Evolutionary conservation across 2,113 vertebrate genomes (phyloP).

Genomic region (Ifrita kowaldi): DNA sequence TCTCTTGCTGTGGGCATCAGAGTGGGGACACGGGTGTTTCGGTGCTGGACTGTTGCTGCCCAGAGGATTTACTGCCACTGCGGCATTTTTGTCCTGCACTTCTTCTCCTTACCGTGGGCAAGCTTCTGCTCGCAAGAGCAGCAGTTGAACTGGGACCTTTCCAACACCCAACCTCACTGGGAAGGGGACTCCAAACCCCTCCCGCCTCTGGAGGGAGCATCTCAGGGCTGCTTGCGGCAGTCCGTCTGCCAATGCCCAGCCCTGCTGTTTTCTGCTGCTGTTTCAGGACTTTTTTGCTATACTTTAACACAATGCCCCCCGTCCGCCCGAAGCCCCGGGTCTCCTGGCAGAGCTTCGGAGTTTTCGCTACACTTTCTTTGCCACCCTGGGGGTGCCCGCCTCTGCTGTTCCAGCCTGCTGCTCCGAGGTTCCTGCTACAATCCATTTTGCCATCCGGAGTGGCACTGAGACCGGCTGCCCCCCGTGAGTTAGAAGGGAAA

Average conservation of each 20-base stretch:
- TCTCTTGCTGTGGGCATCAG: accelerated
- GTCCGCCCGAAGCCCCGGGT: accelerated
- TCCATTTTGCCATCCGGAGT: accelerated
- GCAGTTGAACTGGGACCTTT: not conserved
- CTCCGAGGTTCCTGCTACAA: not conserved
- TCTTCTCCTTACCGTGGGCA: not conserved
- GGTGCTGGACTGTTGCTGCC: not conserved
- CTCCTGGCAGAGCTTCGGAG: too few relatives aligned
- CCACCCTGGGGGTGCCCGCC: accelerated
- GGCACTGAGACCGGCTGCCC: not conserved
- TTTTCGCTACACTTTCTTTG: not conserved
- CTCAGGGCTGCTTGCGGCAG: too few relatives aligned
- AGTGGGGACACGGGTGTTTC: not conserved
- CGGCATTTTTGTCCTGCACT: too few relatives aligned
- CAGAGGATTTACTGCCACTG: not conserved
- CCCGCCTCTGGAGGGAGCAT: not conserved
- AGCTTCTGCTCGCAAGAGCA: not conserved
- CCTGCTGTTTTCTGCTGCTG: not conserved
- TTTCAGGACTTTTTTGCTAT: not conserved
- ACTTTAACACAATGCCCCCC: not conserved
- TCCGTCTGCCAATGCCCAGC: accelerated
- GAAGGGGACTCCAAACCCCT: not conserved
- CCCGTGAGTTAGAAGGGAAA: accelerated
- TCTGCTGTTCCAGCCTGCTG: not conserved
- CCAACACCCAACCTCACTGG: not conserved